Conservation (phyloP, 2,797 vertebrate species). For the Orestias chungarensis region DNA sequence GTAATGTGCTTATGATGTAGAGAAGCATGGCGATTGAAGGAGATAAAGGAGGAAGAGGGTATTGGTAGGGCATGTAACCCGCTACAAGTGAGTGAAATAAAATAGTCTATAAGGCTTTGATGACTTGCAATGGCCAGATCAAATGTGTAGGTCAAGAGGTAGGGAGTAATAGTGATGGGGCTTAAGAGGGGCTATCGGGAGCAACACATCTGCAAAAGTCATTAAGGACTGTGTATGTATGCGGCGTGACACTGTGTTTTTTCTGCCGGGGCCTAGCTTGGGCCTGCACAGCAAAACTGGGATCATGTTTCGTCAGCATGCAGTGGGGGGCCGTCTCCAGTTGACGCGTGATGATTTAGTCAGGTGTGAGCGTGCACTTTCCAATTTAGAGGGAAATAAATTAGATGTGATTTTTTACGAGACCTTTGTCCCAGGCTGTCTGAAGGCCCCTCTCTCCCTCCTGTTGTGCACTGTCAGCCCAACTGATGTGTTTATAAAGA, state of each 20-base stretch:
- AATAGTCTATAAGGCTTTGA: conserved; percentile 76
- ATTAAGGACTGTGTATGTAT: conserved; percentile 83
- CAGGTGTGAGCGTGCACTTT: conserved; percentile 99
- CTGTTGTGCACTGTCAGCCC: conserved; percentile 87
- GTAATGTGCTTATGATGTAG: conserved; percentile 16
- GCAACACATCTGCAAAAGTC: conserved; percentile 93
- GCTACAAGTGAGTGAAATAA: conserved; percentile 67
- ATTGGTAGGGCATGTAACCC: conserved; percentile 52
- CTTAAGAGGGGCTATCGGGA: conserved; percentile 67
- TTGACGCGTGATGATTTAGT: conserved; percentile 99
- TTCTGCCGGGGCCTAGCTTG: conserved; percentile 84
- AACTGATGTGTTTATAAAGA: conserved; percentile 99
- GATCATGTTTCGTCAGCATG: conserved; percentile 94
- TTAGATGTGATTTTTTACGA: conserved; percentile 99
- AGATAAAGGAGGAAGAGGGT: conserved; percentile 47
- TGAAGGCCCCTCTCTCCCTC: conserved; percentile 72
- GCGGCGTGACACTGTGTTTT: conserved; percentile 75
- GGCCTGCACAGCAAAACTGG: conserved; percentile 92
- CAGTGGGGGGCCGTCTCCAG: conserved; percentile 95
- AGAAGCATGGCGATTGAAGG: conserved; percentile 25
- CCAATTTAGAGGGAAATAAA: conserved; percentile 99
- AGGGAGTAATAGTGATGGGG: conserved; percentile 69
- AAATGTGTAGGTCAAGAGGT: conserved; percentile 55
- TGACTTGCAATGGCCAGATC: conserved; percentile 77
- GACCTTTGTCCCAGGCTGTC: conserved; percentile 85